Conservation (phyloP, 1,140 invertebrate species). For the Drusus annulatus region DNA sequence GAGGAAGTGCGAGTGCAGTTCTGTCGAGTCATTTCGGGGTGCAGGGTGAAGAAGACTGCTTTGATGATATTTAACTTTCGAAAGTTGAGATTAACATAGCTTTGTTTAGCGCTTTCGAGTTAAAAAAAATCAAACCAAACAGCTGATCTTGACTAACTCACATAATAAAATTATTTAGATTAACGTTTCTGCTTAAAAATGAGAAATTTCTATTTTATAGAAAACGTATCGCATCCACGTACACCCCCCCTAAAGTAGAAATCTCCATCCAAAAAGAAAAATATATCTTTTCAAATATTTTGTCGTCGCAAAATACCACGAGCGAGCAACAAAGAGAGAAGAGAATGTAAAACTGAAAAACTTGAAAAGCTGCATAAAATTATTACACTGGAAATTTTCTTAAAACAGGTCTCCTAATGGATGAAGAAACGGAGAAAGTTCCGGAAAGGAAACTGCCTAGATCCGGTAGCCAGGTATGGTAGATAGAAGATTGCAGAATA, state of each 20-base stretch:
- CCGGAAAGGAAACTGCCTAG: conserved; percentile 23
- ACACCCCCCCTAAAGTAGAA: neutral
- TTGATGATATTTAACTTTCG: too few relatives aligned
- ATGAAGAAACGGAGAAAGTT: conserved; percentile 13
- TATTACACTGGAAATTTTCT: conserved; percentile 29
- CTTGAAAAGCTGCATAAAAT: conserved; percentile 35
- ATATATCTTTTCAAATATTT: neutral
- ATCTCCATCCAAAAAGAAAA: neutral
- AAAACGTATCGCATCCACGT: neutral
- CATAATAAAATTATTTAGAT: too few relatives aligned
- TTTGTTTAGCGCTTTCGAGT: too few relatives aligned
- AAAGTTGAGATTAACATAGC: too few relatives aligned
- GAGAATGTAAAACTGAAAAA: neutral
- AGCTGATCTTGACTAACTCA: too few relatives aligned
- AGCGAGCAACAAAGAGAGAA: conserved; percentile 3
- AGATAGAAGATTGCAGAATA: conserved; percentile 3
- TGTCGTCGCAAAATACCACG: neutral
- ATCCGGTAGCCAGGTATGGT: conserved; percentile 22
- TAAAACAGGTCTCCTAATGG: conserved; percentile 16
- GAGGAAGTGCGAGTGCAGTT: too few relatives aligned
- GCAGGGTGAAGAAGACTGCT: too few relatives aligned
- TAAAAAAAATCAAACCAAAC: too few relatives aligned
- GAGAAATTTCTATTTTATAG: too few relatives aligned
- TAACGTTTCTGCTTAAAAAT: too few relatives aligned
- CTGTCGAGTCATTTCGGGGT: too few relatives aligned